These are phyloP conservation scores for Oxyura jamaicensis DNA, from an alignment of 2,113 vertebrate genomes.

Conservation along the genomic window DNA sequence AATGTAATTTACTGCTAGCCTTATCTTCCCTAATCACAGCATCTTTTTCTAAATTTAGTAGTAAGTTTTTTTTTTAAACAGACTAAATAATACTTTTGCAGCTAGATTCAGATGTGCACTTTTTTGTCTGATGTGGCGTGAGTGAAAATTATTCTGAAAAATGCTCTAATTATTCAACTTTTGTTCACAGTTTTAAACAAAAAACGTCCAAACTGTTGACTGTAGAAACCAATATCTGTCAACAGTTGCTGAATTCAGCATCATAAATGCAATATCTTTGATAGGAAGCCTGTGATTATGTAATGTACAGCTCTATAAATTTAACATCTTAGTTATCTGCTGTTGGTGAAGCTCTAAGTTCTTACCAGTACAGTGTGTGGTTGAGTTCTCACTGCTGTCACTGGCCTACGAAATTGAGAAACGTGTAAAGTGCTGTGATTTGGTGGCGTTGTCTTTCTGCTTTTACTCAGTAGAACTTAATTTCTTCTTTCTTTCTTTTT, in stretches of 20 bases:
- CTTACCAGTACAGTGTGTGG: neutral
- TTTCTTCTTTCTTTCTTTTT: neutral
- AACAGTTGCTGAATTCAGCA: neutral
- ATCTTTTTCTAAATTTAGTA: neutral
- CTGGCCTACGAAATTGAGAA: neutral
- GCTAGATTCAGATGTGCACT: neutral
- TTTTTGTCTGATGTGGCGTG: neutral
- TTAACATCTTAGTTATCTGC: neutral
- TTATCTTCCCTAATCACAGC: neutral
- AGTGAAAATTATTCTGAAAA: neutral
- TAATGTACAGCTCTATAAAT: neutral
- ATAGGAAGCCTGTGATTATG: neutral
- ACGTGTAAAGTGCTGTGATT: neutral
- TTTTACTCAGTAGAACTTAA: neutral
- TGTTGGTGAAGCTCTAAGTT: neutral
- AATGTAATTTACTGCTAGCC: neutral
- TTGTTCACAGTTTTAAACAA: neutral
- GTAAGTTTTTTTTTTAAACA: neutral
- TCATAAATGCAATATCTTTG: neutral
- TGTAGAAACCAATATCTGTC: neutral
- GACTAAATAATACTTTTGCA: neutral
- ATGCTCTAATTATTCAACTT: neutral
- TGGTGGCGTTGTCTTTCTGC: neutral
- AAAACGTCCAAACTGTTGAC: neutral
- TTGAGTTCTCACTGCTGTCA: neutral